phyloP scores from a whole-genome alignment of 92 coral and sea anemone species.

The Epizoanthus scotinus region DNA sequence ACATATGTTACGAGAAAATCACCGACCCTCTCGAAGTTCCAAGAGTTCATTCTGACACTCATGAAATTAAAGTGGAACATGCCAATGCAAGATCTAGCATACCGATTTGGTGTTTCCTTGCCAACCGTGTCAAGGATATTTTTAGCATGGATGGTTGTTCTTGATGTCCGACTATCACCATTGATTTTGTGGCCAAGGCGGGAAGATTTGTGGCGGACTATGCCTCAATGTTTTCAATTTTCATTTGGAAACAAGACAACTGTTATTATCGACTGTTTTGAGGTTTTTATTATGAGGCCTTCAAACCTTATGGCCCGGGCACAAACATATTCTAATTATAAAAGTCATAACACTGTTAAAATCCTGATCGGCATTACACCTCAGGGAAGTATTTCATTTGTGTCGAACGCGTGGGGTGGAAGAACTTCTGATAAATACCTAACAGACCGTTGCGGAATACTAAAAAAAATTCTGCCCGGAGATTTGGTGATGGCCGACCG shows the following conservation, averaged over 20 bases:
- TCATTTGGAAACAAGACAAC: conserved; percentile 57
- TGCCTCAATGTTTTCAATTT: conserved; percentile 61
- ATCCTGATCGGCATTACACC: conserved; percentile 67
- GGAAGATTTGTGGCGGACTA: conserved; percentile 45
- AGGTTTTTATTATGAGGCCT: conserved; percentile 49
- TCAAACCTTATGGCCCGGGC: conserved; percentile 46
- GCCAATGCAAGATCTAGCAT: conserved; percentile 39
- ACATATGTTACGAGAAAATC: conserved; percentile 26
- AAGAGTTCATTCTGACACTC: conserved; percentile 28
- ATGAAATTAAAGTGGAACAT: conserved; percentile 40
- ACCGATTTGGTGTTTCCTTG: conserved; percentile 13
- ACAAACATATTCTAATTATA: conserved; percentile 48
- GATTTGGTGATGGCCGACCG: conserved; percentile 51
- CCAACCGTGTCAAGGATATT: conserved; percentile 30
- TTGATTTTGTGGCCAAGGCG: conserved; percentile 57
- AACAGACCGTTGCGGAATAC: conserved; percentile 57
- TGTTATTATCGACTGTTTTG: conserved; percentile 52
- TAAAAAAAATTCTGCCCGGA: conserved; percentile 60
- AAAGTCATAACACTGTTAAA: conserved; percentile 69
- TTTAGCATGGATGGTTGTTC: conserved; percentile 27
- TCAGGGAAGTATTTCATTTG: conserved; percentile 69
- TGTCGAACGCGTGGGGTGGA: conserved; percentile 76
- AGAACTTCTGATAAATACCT: conserved; percentile 68
- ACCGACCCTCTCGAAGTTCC: conserved; percentile 27
- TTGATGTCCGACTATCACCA: conserved; percentile 27